Evolutionary conservation across 2,888 invertebrate genomes (phyloP).

Genomic region (Alloplasta piceator): DNA sequence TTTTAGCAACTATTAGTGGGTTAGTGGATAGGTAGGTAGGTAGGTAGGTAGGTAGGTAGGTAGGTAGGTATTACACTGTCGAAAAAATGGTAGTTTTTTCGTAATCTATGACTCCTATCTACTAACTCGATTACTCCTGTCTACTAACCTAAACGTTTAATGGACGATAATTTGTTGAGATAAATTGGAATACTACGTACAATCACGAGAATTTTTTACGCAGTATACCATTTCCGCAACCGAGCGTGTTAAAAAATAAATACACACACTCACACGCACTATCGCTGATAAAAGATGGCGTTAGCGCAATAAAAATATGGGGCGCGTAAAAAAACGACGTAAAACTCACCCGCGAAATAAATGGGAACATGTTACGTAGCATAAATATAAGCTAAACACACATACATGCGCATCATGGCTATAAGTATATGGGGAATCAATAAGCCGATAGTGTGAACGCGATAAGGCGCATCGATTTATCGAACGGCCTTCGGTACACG

Average conservation of each 20-base stretch:
- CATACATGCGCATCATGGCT: slow-evolving; percentile 4
- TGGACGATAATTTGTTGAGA: too few species aligned
- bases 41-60: too few species aligned
- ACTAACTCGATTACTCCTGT: too few species aligned
- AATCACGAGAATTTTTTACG: slow-evolving; percentile 15
- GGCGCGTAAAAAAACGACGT: slow-evolving; percentile 4
- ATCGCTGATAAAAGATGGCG: slow-evolving; percentile 31
- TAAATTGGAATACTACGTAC: too few species aligned
- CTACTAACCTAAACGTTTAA: too few species aligned
- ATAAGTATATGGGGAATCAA: slow-evolving; percentile 60
- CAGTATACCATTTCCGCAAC: slow-evolving; percentile 22
- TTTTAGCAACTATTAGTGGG: too few species aligned
- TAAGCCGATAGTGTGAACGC: slow-evolving; percentile 64
- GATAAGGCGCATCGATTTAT: slow-evolving; percentile 70
- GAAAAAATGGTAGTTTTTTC: too few species aligned
- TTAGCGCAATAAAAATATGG: slow-evolving; percentile 22
- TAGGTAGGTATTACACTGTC: too few species aligned
- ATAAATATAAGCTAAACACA: not conserved
- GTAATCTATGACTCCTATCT: too few species aligned
- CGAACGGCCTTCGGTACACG: slow-evolving; percentile 51
- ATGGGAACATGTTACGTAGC: not conserved
- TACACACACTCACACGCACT: not conserved
- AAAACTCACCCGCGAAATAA: not conserved
- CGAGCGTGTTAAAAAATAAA: slow-evolving; percentile 14
- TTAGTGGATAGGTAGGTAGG: too few species aligned